Evolutionary conservation across 2,113 vertebrate genomes (phyloP).

Genomic region (Vulpes lagopus): DNA sequence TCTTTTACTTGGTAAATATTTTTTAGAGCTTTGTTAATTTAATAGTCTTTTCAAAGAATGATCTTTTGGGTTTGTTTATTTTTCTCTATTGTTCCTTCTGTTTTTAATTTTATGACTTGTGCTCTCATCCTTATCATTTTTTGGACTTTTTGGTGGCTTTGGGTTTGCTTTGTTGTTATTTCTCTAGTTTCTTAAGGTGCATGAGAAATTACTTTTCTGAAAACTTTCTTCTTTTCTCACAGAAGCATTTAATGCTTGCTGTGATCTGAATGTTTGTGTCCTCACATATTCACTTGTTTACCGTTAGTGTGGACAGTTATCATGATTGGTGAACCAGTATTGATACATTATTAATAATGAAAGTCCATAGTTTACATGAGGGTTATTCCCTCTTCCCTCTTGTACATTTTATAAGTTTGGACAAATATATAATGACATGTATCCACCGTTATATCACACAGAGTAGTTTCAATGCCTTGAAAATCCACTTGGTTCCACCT

Average conservation of each 20-base stretch:
- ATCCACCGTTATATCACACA: too few species aligned
- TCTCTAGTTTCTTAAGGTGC: background rate
- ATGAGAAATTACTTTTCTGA: background rate
- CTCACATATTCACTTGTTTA: background rate
- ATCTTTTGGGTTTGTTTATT: background rate
- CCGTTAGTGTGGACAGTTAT: background rate
- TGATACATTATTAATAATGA: too few species aligned
- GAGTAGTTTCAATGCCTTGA: too few species aligned
- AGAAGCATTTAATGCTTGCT: background rate
- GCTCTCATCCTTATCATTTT: background rate
- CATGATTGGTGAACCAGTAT: too few species aligned
- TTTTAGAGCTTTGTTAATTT: background rate
- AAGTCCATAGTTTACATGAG: too few species aligned
- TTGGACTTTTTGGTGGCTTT: background rate
- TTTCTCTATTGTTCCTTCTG: background rate
- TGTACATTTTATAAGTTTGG: too few species aligned
- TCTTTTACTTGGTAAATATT: background rate
- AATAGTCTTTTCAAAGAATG: background rate
- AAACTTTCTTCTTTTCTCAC: background rate
- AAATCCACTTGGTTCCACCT: background rate
- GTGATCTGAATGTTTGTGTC: background rate
- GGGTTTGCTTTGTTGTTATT: background rate
- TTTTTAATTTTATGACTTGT: background rate
- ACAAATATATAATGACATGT: too few species aligned
- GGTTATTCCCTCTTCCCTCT: too few species aligned